Conservation (phyloP, 2,113 vertebrate genomes). For the Chionomys nivalis region DNA sequence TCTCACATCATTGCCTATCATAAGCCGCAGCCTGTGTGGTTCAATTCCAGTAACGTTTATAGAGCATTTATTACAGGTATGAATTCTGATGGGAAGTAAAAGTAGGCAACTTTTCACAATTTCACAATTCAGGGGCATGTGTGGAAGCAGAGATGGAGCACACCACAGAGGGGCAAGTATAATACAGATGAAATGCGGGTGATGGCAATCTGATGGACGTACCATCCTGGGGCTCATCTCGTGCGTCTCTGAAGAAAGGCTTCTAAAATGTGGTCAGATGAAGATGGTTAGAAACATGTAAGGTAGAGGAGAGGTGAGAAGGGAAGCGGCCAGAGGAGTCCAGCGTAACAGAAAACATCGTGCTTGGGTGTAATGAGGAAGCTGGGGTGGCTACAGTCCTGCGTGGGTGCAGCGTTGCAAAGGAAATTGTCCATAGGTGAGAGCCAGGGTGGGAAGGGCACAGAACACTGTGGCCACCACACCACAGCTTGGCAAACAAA, state of each 20-base stretch:
- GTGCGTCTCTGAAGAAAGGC: conserved; percentile 22
- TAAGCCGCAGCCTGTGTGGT: neutral
- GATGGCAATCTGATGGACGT: neutral
- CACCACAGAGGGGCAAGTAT: neutral
- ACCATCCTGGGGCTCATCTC: neutral
- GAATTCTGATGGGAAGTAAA: neutral
- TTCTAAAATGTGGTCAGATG: neutral
- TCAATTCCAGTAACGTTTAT: neutral
- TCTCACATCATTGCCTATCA: neutral
- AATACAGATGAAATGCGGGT: neutral
- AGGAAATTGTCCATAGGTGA: neutral
- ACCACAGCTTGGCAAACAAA: neutral
- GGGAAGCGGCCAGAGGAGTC: neutral
- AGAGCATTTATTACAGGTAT: neutral
- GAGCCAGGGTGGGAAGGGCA: neutral
- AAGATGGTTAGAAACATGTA: neutral
- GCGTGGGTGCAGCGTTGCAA: neutral
- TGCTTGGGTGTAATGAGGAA: neutral
- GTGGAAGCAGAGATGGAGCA: neutral
- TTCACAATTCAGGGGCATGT: neutral
- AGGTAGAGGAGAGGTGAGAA: neutral
- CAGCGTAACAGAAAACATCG: neutral
- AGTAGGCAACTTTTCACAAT: neutral
- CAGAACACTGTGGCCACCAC: neutral
- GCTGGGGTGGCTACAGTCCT: too few relatives aligned